These are phyloP conservation scores for Trichonephila clavata DNA, from an alignment of 1,140 invertebrate species.

Conservation along the genomic window DNA sequence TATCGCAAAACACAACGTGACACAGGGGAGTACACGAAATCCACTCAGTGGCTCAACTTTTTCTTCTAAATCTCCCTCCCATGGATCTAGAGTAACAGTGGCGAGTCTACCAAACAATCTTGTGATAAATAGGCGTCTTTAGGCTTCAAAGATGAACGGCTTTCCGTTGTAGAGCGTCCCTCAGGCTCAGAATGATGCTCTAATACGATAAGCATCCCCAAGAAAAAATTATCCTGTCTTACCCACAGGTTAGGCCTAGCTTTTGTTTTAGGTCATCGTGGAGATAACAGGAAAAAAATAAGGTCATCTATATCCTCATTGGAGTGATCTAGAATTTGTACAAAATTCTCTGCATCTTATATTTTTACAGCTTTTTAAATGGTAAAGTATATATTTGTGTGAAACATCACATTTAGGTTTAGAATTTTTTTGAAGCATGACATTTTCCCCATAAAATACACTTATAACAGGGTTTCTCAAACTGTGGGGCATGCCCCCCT, in stretches of 20 bases:
- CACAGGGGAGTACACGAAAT: slow-evolving; percentile 47
- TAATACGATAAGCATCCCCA: slow-evolving; percentile 36
- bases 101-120: slow-evolving; percentile 16
- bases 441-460: too few species aligned
- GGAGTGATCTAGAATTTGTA: too few species aligned
- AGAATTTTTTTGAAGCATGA: too few species aligned
- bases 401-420: too few species aligned
- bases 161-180: neutral
- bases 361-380: too few species aligned
- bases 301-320: neutral
- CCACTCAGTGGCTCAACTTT: slow-evolving; percentile 42
- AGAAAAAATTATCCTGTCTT: slow-evolving; percentile 29
- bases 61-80: slow-evolving; percentile 45
- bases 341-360: too few species aligned
- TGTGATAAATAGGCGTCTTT: slow-evolving; percentile 47
- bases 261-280: neutral
- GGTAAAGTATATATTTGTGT: too few species aligned
- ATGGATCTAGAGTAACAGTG: neutral
- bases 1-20: slow-evolving; percentile 31
- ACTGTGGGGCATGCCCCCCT: too few species aligned
- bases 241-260: neutral
- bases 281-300: neutral
- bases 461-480: too few species aligned
- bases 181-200: neutral
- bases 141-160: slow-evolving; percentile 31